phyloP scores from a whole-genome alignment of 1,140 invertebrate genomes.

The Acarapis woodi region DNA sequence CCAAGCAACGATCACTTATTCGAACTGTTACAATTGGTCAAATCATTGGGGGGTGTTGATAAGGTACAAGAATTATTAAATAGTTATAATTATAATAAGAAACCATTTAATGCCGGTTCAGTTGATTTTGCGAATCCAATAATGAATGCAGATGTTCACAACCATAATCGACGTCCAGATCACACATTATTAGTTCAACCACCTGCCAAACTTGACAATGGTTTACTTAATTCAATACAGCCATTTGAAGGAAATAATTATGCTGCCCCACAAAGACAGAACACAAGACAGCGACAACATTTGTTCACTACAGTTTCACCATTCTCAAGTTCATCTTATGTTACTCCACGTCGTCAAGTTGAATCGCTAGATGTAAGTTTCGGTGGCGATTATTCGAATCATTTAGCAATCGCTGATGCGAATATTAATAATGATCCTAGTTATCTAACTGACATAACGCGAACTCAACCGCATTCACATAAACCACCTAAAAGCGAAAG shows the following conservation, averaged over 20 bases:
- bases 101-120: not conserved
- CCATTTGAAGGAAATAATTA: too few relatives aligned
- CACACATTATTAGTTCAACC: too few relatives aligned
- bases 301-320: too few relatives aligned
- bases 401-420: not conserved
- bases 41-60: slow-evolving; percentile 14
- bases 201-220: not conserved
- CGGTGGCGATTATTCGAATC: too few relatives aligned
- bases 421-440: not conserved
- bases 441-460: not conserved
- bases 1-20: slow-evolving; percentile 8
- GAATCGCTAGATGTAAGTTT: too few relatives aligned
- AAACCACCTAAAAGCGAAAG: too few relatives aligned
- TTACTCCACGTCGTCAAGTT: too few relatives aligned
- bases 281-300: not conserved
- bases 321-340: too few relatives aligned
- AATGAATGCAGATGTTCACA: not conserved
- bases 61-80: slow-evolving; percentile 11
- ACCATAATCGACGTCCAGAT: not conserved
- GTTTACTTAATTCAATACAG: too few relatives aligned
- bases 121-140: not conserved
- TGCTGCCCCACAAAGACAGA: not conserved
- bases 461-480: not conserved
- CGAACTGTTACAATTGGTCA: slow-evolving; percentile 13
- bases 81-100: not conserved